Evolutionary conservation across 2,888 invertebrate species (phyloP).

Genomic region (Clitarchus hookeri): DNA sequence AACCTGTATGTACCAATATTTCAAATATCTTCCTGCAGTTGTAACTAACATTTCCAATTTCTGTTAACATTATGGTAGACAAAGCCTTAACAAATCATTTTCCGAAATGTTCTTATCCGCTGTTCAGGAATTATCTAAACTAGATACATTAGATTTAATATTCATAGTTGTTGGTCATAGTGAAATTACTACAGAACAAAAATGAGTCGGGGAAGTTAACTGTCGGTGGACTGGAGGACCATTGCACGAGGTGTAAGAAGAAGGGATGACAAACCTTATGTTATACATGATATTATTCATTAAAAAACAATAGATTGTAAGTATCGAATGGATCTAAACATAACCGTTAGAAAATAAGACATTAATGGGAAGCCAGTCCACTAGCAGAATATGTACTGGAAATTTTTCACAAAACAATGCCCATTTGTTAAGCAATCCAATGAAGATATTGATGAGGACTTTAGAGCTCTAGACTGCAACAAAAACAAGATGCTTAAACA

Average conservation of each 20-base stretch:
- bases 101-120: background rate
- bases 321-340: background rate
- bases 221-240: background rate
- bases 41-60: no score
- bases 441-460: constrained; percentile 16
- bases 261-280: background rate
- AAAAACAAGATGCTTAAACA: constrained; percentile 15
- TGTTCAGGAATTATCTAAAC: background rate
- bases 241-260: background rate
- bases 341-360: constrained; percentile 15
- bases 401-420: constrained; percentile 8
- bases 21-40: no score
- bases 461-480: constrained; percentile 19
- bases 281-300: background rate
- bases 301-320: background rate
- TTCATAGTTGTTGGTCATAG: constrained; percentile 15
- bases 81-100: background rate
- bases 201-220: background rate
- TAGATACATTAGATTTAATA: background rate
- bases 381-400: constrained; percentile 16
- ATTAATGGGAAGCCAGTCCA: background rate
- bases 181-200: no score
- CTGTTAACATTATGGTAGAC: background rate
- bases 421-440: background rate
- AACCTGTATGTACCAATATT: no score